Percentiles rank a stretch among this genome's conserved stretches.
Evolutionary conservation across 2,113 vertebrate genomes (phyloP).

Genomic region (Anhinga anhinga): DNA sequence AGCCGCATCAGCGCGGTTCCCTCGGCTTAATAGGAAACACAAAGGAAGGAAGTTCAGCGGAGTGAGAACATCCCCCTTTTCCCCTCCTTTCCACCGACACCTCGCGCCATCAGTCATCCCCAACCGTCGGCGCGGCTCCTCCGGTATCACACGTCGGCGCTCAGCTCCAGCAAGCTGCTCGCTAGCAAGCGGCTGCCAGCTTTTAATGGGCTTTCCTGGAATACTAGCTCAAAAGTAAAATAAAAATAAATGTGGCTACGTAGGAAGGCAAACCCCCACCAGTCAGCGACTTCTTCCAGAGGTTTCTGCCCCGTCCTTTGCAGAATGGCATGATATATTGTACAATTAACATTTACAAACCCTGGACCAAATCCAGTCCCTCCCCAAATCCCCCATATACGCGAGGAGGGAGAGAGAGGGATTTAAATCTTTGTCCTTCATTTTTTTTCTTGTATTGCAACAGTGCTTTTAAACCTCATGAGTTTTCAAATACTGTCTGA

Average conservation of each 20-base stretch:
- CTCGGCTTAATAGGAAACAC: constrained; percentile 53
- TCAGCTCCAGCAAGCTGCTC: neutral
- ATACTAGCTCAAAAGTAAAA: constrained; percentile 22
- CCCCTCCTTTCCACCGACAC: neutral
- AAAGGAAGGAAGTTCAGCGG: constrained; percentile 43
- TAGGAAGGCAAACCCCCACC: neutral
- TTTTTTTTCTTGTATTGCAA: neutral
- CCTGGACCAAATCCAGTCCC: neutral
- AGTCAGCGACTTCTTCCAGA: neutral
- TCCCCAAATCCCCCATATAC: fast-evolving
- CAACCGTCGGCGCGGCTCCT: neutral
- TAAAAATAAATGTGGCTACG: neutral
- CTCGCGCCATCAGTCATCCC: constrained; percentile 13
- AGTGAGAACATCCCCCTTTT: constrained; percentile 46
- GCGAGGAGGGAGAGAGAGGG: neutral
- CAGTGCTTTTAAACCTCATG: fast-evolving
- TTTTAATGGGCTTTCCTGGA: constrained; percentile 56
- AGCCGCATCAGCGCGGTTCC: constrained; percentile 31
- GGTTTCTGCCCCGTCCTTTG: neutral
- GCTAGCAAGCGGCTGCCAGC: neutral
- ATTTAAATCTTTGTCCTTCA: neutral
- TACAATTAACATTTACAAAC: neutral
- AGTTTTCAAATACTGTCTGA: neutral
- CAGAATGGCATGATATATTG: neutral
- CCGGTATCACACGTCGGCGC: neutral